Conservation (phyloP, 2,797 vertebrate species). For the Sebastes hubbsi region DNA sequence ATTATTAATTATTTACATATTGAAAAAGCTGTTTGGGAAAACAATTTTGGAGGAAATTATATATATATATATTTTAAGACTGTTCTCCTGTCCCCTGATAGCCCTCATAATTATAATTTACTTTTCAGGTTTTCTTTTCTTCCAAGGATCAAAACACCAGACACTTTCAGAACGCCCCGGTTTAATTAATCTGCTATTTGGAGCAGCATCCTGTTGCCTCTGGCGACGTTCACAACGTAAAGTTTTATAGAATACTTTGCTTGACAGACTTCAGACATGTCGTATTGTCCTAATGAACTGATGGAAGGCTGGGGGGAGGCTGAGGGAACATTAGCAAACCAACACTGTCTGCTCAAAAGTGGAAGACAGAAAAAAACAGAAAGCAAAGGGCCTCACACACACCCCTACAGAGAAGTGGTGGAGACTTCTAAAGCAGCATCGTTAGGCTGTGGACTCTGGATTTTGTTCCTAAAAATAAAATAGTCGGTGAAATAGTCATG, state of each 20-base stretch:
- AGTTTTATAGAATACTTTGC: slow-evolving; percentile 59
- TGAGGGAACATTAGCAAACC: slow-evolving; percentile 4
- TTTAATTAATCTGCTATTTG: slow-evolving; percentile 18
- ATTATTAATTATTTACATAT: not conserved
- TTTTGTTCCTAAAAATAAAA: not conserved
- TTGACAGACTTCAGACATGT: slow-evolving; percentile 52
- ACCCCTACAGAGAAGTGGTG: not conserved
- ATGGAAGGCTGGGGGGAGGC: slow-evolving; percentile 1
- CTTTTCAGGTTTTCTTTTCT: not conserved
- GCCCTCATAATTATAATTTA: not conserved
- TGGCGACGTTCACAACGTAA: slow-evolving; percentile 44
- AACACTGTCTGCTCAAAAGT: not conserved
- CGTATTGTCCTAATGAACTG: slow-evolving; percentile 57
- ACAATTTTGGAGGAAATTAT: not conserved
- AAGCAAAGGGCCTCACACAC: not conserved
- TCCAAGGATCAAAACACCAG: slow-evolving; percentile 9
- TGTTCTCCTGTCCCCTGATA: not conserved
- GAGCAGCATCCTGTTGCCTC: slow-evolving; percentile 57
- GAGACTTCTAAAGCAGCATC: not conserved
- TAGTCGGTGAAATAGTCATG: no score
- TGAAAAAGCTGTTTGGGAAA: not conserved
- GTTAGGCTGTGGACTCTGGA: not conserved
- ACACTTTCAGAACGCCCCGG: not conserved
- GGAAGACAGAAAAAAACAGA: not conserved
- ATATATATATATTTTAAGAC: no score